These are phyloP conservation scores for Formica selysi DNA, from an alignment of 1,140 invertebrate genomes.

Conservation along the genomic window DNA sequence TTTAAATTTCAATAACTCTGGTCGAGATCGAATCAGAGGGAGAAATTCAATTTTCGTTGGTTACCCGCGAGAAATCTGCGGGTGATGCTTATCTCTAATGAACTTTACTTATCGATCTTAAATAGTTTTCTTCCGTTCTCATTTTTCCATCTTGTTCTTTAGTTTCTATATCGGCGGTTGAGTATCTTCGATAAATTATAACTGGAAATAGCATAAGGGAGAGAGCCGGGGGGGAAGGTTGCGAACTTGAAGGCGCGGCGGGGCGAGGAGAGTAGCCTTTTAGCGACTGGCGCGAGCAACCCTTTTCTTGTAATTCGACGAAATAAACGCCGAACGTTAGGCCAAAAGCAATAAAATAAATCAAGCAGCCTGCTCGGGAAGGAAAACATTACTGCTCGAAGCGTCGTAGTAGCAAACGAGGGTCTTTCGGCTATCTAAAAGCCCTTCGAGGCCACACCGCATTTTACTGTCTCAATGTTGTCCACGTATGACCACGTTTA, in stretches of 20 bases:
- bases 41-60: not conserved
- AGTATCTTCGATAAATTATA: conserved; percentile 57
- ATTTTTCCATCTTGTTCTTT: conserved; percentile 1
- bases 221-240: conserved; percentile 27
- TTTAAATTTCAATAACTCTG: conserved; percentile 12
- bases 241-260: conserved; percentile 36
- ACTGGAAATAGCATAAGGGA: conserved; percentile 66
- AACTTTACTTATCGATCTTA: not conserved
- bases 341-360: conserved; percentile 80
- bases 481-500: conserved; percentile 53
- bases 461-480: conserved; percentile 55
- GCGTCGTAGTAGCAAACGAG: conserved; percentile 76
- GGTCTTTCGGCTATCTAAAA: conserved; percentile 71
- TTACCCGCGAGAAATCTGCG: not conserved
- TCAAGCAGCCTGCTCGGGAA: conserved; percentile 74
- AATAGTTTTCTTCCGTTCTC: not conserved
- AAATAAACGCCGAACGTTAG: conserved; percentile 80
- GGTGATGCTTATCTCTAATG: not conserved
- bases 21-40: not conserved
- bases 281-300: conserved; percentile 78
- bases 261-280: conserved; percentile 65
- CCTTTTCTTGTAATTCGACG: conserved; percentile 79
- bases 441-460: conserved; percentile 56
- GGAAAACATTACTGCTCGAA: conserved; percentile 77
- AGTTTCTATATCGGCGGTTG: not conserved